Evolutionary conservation across 2,113 vertebrate genomes (phyloP).

Genomic region (Emberiza fucata): DNA sequence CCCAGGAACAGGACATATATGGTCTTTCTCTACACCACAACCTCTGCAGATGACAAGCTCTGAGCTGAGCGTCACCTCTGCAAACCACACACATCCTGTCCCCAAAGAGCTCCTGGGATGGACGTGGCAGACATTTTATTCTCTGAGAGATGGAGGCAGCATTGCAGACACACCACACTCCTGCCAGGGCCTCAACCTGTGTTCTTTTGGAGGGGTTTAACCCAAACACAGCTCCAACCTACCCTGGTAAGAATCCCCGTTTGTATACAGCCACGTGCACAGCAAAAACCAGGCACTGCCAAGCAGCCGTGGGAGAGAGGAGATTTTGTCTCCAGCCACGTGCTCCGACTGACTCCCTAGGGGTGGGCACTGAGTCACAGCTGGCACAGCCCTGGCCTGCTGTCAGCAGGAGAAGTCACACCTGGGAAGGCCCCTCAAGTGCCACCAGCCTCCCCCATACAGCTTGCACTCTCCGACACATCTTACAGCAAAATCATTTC

Average conservation of each 20-base stretch:
- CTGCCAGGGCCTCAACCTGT: not conserved
- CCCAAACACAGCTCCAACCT: not conserved
- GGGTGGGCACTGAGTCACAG: not conserved
- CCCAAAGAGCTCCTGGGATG: not conserved
- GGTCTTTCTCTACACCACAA: not conserved
- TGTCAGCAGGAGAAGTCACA: not conserved
- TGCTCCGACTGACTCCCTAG: rapidly evolving
- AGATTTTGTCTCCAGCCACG: not conserved
- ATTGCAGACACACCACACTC: not conserved
- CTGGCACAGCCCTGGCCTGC: rapidly evolving
- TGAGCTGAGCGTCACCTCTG: not conserved
- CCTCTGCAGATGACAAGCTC: not conserved
- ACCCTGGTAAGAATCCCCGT: not conserved
- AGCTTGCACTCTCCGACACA: not conserved
- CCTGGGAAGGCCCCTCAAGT: not conserved
- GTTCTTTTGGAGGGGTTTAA: not conserved
- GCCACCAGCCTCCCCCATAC: rapidly evolving
- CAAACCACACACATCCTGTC: not conserved
- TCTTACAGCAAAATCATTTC: not conserved
- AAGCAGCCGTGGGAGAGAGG: not conserved
- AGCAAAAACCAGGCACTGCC: not conserved
- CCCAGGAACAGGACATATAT: not conserved
- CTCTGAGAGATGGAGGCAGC: rapidly evolving
- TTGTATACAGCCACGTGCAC: rapidly evolving
- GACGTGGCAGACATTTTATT: not conserved